Base-by-base conservation (phyloP, 1,140 invertebrate species). In the Paraescarpia echinospica region DNA sequence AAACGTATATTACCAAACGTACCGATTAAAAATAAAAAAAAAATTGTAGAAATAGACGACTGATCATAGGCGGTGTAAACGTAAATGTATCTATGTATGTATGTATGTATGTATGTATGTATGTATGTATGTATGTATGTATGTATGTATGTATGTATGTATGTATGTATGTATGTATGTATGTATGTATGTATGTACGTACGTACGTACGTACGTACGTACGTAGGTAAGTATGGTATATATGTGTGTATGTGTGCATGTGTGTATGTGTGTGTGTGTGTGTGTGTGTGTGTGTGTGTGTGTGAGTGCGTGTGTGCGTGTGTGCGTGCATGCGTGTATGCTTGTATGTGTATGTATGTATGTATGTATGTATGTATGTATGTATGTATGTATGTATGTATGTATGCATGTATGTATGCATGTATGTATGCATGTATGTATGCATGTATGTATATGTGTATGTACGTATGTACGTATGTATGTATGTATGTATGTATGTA, bases 371-470 rank as follows among this genome's bases (percentile, higher is more conserved):
- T 90, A 22, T 31, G 35, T 92, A 22, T 93, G 22, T 1, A 6
- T 88, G n/a, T 91, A n/a, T 34, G 27, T 93, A 34, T 59, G 92
- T 31, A 92, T 92, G 27, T 89, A 14, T 18, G 91, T 90, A 33
- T 34, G 33, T 33, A 77, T 77, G 59, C 92, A 35, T 1, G 35
- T 93, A 89, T 89, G 34, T 92, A 33, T 89, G 35, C 12, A 59
- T 12, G 41, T 41, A 90, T 41, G 90, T 91, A 33, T 90, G 91
- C 91, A 90, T 89, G 51, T 93, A 59, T 89, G 41, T 91, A 51
- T 88, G 91, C 77, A 41, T 91, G 48, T 92, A 90, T 89, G 91
- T 93, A 41, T 88, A 77, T 89, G 90, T 48, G 41, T 92, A 51
- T 88, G 91, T 88, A 41, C 91, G 48, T 92, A 90, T 35, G 91